phyloP scores from a whole-genome alignment of 2,797 vertebrate species.

The Uromys caudimaculatus region DNA sequence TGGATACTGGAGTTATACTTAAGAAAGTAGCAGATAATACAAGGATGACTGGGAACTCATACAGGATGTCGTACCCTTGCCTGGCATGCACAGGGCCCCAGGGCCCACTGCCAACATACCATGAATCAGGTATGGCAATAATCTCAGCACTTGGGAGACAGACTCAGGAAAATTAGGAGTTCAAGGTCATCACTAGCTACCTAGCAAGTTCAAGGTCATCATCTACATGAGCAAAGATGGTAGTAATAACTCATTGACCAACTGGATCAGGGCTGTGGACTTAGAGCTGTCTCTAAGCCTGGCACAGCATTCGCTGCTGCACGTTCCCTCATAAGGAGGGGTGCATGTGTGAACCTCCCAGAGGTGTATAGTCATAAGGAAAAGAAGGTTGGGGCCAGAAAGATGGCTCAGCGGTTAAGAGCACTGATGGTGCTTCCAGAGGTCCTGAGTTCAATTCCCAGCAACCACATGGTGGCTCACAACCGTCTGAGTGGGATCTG shows the following conservation, averaged over 20 bases:
- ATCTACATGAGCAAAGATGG: not conserved
- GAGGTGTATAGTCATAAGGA: not conserved
- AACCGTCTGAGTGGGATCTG: not conserved
- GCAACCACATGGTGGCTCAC: too few relatives aligned
- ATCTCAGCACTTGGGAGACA: not conserved
- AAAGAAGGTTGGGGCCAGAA: too few relatives aligned
- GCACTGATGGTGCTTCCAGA: too few relatives aligned
- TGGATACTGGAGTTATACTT: not conserved
- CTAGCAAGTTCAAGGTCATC: not conserved
- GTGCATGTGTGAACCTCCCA: not conserved
- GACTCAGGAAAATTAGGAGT: not conserved
- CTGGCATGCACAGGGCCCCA: not conserved
- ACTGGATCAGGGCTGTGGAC: not conserved
- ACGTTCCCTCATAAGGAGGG: not conserved
- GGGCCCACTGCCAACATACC: not conserved
- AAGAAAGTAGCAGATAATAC: not conserved
- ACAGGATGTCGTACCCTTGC: not conserved
- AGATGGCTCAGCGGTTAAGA: too few relatives aligned
- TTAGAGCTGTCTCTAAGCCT: not conserved
- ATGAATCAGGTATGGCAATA: not conserved
- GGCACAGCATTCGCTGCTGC: not conserved
- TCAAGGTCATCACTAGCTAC: not conserved
- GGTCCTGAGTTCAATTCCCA: too few relatives aligned
- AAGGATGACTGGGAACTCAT: not conserved
- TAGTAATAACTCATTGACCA: not conserved